Percentiles rank a stretch among this genome's conserved stretches.
These are phyloP conservation scores for Ips nitidus DNA, from an alignment of 1,140 invertebrate species.

Conservation along the genomic window DNA sequence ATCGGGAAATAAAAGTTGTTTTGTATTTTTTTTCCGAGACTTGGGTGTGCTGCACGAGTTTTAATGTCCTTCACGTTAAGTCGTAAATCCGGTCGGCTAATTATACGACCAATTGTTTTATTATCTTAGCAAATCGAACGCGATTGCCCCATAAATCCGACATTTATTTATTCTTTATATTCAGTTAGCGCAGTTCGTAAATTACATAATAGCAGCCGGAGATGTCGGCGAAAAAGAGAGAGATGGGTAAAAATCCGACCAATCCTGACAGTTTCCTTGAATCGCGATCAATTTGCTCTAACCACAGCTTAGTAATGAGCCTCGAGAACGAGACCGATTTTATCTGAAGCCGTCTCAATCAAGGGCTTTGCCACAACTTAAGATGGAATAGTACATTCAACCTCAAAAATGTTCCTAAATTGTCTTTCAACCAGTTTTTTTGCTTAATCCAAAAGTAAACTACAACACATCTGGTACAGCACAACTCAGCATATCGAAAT, in stretches of 20 bases:
- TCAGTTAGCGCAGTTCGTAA: no score
- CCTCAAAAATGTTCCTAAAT: background rate
- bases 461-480: no score
- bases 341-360: constrained; percentile 52
- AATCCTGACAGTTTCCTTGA: constrained; percentile 35
- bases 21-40: constrained; percentile 19
- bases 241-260: constrained; percentile 8
- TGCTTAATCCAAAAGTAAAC: no score
- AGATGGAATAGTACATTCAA: constrained; percentile 14
- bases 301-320: constrained; percentile 50
- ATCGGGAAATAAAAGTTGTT: constrained; percentile 34
- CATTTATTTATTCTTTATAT: no score
- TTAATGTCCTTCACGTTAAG: constrained; percentile 23
- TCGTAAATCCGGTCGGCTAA: constrained; percentile 20
- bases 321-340: constrained; percentile 49
- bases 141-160: no score
- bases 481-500: no score
- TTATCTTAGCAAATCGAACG: no score
- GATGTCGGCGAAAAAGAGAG: background rate
- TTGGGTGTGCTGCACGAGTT: constrained; percentile 8
- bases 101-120: no score
- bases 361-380: constrained; percentile 50
- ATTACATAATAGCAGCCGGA: no score
- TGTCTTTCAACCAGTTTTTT: background rate
- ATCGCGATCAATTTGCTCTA: constrained; percentile 50